Evolutionary conservation across 2,797 vertebrate genomes (phyloP).

Genomic region (Acipenser transmontanus): DNA sequence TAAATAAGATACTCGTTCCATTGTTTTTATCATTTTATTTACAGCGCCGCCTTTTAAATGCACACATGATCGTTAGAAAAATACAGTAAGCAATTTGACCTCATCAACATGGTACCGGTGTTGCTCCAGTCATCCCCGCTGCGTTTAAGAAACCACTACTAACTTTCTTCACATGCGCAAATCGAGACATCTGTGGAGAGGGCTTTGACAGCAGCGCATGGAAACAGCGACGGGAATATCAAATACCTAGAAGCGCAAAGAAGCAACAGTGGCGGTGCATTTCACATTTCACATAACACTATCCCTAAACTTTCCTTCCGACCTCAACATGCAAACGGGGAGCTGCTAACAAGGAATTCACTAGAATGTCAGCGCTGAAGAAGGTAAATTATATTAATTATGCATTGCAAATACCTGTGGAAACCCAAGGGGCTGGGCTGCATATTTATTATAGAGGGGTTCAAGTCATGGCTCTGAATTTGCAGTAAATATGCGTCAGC

Average conservation of each 20-base stretch:
- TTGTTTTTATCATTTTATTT: neutral
- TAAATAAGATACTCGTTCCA: neutral
- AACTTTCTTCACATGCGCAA: slow-evolving; percentile 43
- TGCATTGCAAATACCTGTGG: slow-evolving; percentile 18
- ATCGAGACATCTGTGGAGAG: slow-evolving; percentile 35
- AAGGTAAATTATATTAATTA: slow-evolving; percentile 64
- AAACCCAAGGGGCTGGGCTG: slow-evolving; percentile 8
- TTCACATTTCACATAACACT: slow-evolving; percentile 41
- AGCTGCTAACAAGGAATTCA: slow-evolving; percentile 57
- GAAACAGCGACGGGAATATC: slow-evolving; percentile 47
- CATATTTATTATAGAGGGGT: neutral
- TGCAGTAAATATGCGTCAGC: slow-evolving; percentile 6
- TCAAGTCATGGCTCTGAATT: slow-evolving; percentile 1
- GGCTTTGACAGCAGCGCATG: slow-evolving; percentile 33
- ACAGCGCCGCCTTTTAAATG: neutral
- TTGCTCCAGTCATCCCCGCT: slow-evolving; percentile 19
- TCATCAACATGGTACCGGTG: slow-evolving; percentile 23
- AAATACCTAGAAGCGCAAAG: slow-evolving; percentile 39
- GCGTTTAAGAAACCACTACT: slow-evolving; percentile 13
- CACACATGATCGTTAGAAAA: neutral
- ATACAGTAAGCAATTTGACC: slow-evolving; percentile 16
- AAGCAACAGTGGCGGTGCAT: slow-evolving; percentile 49
- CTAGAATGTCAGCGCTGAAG: slow-evolving; percentile 87
- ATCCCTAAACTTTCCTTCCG: slow-evolving; percentile 52
- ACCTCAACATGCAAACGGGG: slow-evolving; percentile 58